Base-by-base conservation (phyloP, 2,113 vertebrate species). In the Rana temporaria region DNA sequence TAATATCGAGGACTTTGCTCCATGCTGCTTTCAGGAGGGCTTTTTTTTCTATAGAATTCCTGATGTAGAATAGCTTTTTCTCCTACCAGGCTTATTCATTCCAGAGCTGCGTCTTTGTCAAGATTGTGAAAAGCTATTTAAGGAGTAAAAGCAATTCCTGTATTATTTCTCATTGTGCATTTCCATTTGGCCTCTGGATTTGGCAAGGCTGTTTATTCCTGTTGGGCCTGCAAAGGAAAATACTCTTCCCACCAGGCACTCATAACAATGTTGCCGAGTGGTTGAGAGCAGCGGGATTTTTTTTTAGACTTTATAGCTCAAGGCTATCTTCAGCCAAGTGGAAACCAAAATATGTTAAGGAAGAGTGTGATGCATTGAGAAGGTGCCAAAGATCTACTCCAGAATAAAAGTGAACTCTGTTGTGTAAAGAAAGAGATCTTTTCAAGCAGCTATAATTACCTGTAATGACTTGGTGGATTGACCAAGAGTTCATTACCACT, bases 141-240 rank as follows among this genome's bases (percentile, higher is more conserved):
- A 16, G 26, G 38, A 32, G 57, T 20, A 55, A 64, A 81, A 81
- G 24, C 59, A 56, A 63, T 73, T 55, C 48, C n/a, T 81, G 53
- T 52, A 42, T 82, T 66, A 42, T 74, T 57, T 55, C 32, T 59
- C n/a, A 59, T 68, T 65, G 62, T 66, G 16, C 70, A 5, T 65
- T 74, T 82, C 17, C 70, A 82, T 67, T 82, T 66, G 70, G 60
- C 70, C 48, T 66, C 60, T n/a, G n/a, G 57, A 42, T 55, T 30
- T 74, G 80, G 70, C 80, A 73, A 38, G 26, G 17, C 32, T 66
- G 65, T 63, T 57, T 66, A 75, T 75, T 42, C 70, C 70, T 74
- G 62, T 67, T 42, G 70, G 80, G 80, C 34, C 20, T 56, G 70
- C 52, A 20, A 75, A 74, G 6, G 63, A 75, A 55, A 81, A 65